A percentile compares a stretch with the other conserved stretches of the same genome.
These are phyloP conservation scores for Leptinotarsa texana DNA, from an alignment of 1,140 invertebrate species.

Conservation along the genomic window DNA sequence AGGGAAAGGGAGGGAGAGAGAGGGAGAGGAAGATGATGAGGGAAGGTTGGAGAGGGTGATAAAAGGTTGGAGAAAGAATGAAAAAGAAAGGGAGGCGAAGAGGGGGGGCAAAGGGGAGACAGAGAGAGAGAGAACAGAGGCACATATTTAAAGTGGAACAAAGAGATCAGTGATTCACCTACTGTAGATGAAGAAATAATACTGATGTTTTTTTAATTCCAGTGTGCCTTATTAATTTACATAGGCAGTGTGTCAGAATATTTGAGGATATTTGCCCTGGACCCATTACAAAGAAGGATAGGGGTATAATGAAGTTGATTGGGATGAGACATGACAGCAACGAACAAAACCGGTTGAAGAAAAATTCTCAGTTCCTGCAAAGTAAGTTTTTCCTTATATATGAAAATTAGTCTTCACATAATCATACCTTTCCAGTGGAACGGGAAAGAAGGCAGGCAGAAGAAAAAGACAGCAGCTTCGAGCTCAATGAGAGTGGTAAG, in stretches of 20 bases:
- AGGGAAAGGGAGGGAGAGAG: not conserved
- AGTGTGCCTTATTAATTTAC: slow-evolving; percentile 89
- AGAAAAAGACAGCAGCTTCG: slow-evolving; percentile 47
- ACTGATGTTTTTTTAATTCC: slow-evolving; percentile 45
- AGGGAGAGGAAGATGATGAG: not conserved
- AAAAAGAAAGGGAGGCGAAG: too few relatives aligned
- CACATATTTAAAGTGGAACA: too few relatives aligned
- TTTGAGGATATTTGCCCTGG: slow-evolving; percentile 87
- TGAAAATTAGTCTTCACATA: not conserved
- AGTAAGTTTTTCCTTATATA: slow-evolving; percentile 52
- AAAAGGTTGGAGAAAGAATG: not conserved
- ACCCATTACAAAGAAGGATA: slow-evolving; percentile 71
- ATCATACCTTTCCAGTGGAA: slow-evolving; percentile 47
- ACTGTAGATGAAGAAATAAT: not conserved
- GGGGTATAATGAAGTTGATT: slow-evolving; percentile 73
- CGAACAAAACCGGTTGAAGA: slow-evolving; percentile 58
- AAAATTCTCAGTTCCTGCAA: slow-evolving; percentile 57
- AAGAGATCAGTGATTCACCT: not conserved
- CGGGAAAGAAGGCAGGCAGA: slow-evolving; percentile 48
- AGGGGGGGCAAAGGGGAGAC: too few relatives aligned
- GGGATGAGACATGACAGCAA: slow-evolving; percentile 65
- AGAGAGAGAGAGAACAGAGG: too few relatives aligned
- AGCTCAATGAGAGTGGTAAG: slow-evolving; percentile 49
- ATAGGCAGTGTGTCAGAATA: slow-evolving; percentile 78
- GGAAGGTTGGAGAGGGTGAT: not conserved